Percentiles rank a stretch among this genome's conserved stretches.
phyloP scores from a whole-genome alignment of 2,888 invertebrate species.

The Yponomeuta sedellus region DNA sequence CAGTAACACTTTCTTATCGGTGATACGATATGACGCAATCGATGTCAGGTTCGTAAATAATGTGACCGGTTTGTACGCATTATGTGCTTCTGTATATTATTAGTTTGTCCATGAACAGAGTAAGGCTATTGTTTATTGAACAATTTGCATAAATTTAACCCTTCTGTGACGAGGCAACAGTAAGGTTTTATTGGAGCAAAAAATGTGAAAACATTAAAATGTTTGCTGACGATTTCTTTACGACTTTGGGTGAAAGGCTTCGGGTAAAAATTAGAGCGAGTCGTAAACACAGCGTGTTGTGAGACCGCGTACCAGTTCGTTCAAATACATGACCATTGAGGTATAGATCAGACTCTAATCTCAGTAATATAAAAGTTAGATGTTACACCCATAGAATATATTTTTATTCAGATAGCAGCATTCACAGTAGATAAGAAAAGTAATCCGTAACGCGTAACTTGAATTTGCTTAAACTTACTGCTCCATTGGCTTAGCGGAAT shows the following conservation, averaged over 20 bases:
- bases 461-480: too few species aligned
- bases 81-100: not conserved
- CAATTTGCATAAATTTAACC: conserved; percentile 71
- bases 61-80: too few species aligned
- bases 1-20: too few species aligned
- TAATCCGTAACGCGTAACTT: too few species aligned
- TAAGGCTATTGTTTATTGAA: conserved; percentile 36
- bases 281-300: conserved; percentile 30
- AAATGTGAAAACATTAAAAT: conserved; percentile 46
- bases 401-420: too few species aligned
- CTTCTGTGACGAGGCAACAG: conserved; percentile 46
- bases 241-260: conserved; percentile 38
- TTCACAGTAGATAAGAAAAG: too few species aligned
- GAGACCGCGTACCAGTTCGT: conserved; percentile 14
- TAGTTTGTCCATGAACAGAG: not conserved
- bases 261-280: conserved; percentile 23
- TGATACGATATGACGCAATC: too few species aligned
- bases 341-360: too few species aligned
- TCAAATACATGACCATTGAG: conserved; percentile 13
- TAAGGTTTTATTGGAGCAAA: conserved; percentile 62
- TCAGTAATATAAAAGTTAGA: too few species aligned
- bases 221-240: conserved; percentile 49
- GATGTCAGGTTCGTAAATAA: too few species aligned
- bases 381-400: too few species aligned
- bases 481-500: too few species aligned